Evolutionary conservation across 2,113 vertebrate genomes (phyloP).

Genomic region (Ia io): DNA sequence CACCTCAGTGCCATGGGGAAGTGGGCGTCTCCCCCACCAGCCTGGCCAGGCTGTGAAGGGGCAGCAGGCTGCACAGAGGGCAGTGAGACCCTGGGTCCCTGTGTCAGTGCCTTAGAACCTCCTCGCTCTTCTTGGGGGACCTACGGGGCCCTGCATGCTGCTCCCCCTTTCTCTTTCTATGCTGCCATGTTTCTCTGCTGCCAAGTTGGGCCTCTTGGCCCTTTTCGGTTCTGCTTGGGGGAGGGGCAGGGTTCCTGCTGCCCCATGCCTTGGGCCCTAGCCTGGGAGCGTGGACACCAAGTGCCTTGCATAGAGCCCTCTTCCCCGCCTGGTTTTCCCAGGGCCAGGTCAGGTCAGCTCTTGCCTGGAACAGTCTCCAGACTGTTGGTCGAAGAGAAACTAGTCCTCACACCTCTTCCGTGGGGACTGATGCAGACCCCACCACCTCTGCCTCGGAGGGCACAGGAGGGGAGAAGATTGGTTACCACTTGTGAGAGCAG

Average conservation of each 20-base stretch:
- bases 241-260: not conserved
- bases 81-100: not conserved
- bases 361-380: not conserved
- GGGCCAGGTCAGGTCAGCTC: not conserved
- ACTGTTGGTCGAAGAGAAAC: not conserved
- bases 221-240: slow-evolving; percentile 23
- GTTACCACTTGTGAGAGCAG: not conserved
- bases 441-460: not conserved
- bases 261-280: not conserved
- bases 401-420: not conserved
- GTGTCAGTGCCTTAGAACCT: slow-evolving; percentile 68
- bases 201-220: slow-evolving; percentile 59
- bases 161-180: not conserved
- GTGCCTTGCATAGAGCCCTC: slow-evolving; percentile 63
- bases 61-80: not conserved
- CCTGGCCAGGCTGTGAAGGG: not conserved
- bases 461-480: not conserved
- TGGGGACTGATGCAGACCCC: not conserved
- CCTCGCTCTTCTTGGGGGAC: not conserved
- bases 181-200: slow-evolving; percentile 72
- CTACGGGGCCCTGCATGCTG: not conserved
- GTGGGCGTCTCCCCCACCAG: not conserved
- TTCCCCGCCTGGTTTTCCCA: not conserved
- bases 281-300: slow-evolving; percentile 45
- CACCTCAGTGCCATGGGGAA: not conserved